These are phyloP conservation scores for Gobionotothen gibberifrons DNA, from an alignment of 2,797 vertebrate species.

Conservation along the genomic window DNA sequence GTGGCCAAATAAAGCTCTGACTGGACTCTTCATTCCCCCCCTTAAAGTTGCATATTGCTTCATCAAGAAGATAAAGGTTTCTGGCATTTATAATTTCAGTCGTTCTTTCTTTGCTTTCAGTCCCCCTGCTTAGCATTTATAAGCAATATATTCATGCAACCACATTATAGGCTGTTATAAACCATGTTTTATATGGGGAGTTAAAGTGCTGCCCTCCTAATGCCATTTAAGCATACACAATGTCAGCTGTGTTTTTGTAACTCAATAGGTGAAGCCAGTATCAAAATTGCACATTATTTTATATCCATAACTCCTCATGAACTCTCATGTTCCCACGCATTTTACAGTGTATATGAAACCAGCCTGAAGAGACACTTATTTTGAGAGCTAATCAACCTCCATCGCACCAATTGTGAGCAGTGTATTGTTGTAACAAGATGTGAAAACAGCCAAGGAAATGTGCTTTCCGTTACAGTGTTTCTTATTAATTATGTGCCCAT, in stretches of 20 bases:
- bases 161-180: neutral
- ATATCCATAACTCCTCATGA: conserved; percentile 3
- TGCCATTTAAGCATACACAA: neutral
- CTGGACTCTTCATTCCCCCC: conserved; percentile 22
- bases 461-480: conserved; percentile 24
- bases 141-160: neutral
- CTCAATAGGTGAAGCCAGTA: conserved; percentile 16
- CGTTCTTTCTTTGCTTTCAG: neutral
- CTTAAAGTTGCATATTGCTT: conserved; percentile 30
- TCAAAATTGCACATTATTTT: neutral
- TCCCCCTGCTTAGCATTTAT: neutral
- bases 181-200: neutral
- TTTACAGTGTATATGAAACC: conserved; percentile 1
- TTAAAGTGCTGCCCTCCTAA: neutral
- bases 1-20: conserved; percentile 40
- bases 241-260: neutral
- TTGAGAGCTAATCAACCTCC: conserved; percentile 23
- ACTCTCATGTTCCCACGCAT: neutral
- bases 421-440: conserved; percentile 22
- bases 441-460: conserved; percentile 21
- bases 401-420: conserved; percentile 5
- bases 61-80: conserved; percentile 16
- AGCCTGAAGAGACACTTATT: conserved; percentile 15
- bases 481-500: conserved; percentile 41
- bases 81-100: conserved; percentile 14